Conservation (phyloP, 2,888 invertebrate genomes). For the Heteromyza rotundicornis region DNA sequence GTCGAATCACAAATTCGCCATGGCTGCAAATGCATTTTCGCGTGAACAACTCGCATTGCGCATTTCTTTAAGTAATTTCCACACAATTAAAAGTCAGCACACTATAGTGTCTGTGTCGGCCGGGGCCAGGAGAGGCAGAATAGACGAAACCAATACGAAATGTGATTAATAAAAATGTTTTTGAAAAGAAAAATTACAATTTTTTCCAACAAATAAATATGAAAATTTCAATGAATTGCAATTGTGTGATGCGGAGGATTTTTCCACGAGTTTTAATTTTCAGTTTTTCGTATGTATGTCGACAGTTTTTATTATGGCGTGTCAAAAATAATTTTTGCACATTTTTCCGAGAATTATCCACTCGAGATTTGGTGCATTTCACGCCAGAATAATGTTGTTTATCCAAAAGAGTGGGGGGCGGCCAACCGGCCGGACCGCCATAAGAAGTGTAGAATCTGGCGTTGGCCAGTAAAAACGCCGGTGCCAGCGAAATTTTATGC, state of each 20-base stretch:
- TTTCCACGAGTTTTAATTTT: not conserved
- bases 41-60: too few relatives aligned
- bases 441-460: not conserved
- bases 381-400: constrained; percentile 1
- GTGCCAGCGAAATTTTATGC: not conserved
- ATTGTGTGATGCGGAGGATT: not conserved
- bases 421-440: not conserved
- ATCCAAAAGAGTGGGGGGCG: not conserved
- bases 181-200: too few relatives aligned
- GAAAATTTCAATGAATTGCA: not conserved
- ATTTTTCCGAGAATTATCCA: constrained; percentile 20
- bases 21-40: too few relatives aligned
- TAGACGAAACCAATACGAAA: not conserved
- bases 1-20: too few relatives aligned
- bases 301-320: constrained; percentile 38
- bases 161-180: not conserved
- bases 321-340: constrained; percentile 41
- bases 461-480: not conserved
- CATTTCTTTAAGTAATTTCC: too few relatives aligned
- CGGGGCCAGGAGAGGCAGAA: not conserved
- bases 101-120: too few relatives aligned
- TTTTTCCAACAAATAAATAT: not conserved
- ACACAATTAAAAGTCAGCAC: too few relatives aligned
- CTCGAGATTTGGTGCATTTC: not conserved
- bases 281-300: not conserved